Base-by-base conservation (phyloP, 2,797 vertebrate genomes). In the Remorina albescens region DNA sequence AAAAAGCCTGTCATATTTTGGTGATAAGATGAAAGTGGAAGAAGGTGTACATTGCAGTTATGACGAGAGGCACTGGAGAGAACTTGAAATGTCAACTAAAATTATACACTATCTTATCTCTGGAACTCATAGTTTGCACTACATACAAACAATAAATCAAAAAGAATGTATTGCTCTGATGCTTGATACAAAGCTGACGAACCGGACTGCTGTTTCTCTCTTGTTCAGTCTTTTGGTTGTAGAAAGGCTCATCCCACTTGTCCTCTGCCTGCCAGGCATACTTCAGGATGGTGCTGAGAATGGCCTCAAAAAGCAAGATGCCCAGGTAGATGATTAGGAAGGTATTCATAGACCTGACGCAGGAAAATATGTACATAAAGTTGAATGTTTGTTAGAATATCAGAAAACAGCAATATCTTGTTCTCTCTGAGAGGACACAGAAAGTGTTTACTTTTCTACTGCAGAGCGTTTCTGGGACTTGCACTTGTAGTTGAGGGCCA, bases 401-500 rank as follows among this genome's bases (percentile, higher is more conserved):
- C 7, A 11, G 30, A 13, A n/a, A 55, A 47, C 2, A 36, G 9
- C 0, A 32, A 11, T 2, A 32, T 62, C 53, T 60, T 11, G 3
- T 3, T 54, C 18, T 9, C 2, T 66, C 15, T 8, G 12, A 49
- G 3, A 60, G 13, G 78, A 6, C 71, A 47, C 2, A 60, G 2
- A 50, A 49, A 70, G 4, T 67, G 75, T 96, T 88, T 93, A 99
- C 98, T 99, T 99, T 91, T 99, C 98, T 74, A 99, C 98, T 55
- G 97, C 97, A 70, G 98, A 99, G 82, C 98, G 96, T 88, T 99
- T 99, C 93, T 99, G 98, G 73, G 98, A 99, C 93, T 99, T 99
- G 95, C 97, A 97, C 90, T 99, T 99, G 72, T 99, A 99, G 95
- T 99, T 99, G 85, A 99, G 95, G 55, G 98, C 97, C 97, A 99